phyloP scores from a whole-genome alignment of 2,797 vertebrate species.

The Arnoldichthys spilopterus region DNA sequence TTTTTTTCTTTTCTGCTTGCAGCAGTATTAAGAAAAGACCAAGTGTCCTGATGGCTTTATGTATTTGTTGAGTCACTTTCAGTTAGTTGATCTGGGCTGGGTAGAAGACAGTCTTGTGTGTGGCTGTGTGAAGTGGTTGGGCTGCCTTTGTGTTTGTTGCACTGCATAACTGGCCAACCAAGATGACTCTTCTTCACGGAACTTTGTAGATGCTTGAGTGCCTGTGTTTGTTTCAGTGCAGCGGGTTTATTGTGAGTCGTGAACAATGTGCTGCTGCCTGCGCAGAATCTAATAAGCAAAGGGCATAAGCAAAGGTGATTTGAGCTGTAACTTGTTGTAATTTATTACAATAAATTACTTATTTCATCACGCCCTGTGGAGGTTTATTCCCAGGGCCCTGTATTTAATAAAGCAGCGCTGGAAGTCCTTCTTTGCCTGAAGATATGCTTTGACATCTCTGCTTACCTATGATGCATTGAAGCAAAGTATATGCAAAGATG shows the following conservation, averaged over 20 bases:
- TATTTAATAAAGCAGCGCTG: constrained; percentile 12
- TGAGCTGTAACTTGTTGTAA: neutral
- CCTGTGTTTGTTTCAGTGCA: constrained; percentile 7
- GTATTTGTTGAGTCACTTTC: neutral
- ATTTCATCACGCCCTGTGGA: neutral
- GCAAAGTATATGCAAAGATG: constrained; percentile 7
- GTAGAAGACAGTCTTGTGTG: neutral
- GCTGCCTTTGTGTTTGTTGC: neutral
- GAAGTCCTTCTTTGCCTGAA: constrained; percentile 2
- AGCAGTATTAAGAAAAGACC: neutral
- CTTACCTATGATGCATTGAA: constrained; percentile 10
- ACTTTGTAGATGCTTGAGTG: neutral
- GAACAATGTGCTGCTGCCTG: constrained; percentile 5
- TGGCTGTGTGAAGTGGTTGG: neutral
- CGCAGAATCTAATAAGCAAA: constrained; percentile 4
- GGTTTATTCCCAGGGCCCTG: constrained; percentile 1
- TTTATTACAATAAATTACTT: constrained; percentile 18
- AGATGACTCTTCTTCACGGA: neutral
- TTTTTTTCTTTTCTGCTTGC: neutral
- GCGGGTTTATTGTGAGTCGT: neutral
- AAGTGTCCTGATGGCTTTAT: too few relatives aligned
- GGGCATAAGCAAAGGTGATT: constrained; percentile 11
- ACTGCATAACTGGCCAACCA: neutral
- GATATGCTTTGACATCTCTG: constrained; percentile 9
- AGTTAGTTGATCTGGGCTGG: neutral